Conservation (phyloP, 2,888 invertebrate genomes). For the Hyppa rectilinea region DNA sequence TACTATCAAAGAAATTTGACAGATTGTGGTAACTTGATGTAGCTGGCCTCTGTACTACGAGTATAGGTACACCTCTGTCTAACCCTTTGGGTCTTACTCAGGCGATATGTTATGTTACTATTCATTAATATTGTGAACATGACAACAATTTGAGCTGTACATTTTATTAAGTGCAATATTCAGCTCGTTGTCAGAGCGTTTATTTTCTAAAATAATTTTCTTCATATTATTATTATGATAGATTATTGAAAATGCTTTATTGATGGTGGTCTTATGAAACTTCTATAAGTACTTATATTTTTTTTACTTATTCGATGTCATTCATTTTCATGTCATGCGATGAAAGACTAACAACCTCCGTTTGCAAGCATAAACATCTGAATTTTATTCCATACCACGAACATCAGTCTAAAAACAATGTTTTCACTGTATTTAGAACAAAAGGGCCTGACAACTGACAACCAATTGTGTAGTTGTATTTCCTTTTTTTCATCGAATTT, state of each 20-base stretch:
- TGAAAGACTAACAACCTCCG: not conserved
- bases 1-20: no score
- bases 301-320: not conserved
- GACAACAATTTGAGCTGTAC: constrained; percentile 13
- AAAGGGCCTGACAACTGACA: constrained; percentile 37
- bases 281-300: not conserved
- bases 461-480: constrained; percentile 57
- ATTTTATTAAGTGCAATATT: constrained; percentile 25
- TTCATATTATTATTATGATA: not conserved
- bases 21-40: no score
- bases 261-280: not conserved
- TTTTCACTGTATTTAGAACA: constrained; percentile 37
- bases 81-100: no score
- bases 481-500: constrained; percentile 59
- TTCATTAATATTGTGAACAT: no score
- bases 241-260: constrained; percentile 11
- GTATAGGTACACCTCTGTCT: no score
- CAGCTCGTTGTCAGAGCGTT: not conserved
- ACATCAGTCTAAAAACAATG: constrained; percentile 8
- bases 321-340: not conserved
- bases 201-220: constrained; percentile 12
- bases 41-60: no score
- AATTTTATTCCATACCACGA: not conserved
- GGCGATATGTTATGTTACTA: no score
- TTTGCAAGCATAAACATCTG: not conserved